Evolutionary conservation across 2,888 invertebrate species (phyloP).

Genomic region (Ametastegia equiseti): DNA sequence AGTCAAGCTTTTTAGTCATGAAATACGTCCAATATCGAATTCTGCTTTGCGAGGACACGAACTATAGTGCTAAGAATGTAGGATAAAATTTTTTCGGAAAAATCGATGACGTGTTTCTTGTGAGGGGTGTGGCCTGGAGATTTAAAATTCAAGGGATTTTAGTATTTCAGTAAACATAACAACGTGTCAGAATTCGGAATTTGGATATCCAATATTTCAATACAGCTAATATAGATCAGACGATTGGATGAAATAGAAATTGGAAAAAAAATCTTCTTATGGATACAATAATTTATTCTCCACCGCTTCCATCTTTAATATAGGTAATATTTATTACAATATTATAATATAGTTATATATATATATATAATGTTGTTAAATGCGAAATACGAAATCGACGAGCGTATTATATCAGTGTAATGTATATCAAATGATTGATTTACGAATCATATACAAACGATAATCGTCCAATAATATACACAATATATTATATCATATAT

Average conservation of each 20-base stretch:
- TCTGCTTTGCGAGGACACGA: no score
- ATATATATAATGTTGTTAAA: constrained; percentile 58
- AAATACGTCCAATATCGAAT: no score
- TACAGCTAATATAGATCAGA: no score
- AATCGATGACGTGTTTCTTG: no score
- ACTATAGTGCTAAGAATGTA: no score
- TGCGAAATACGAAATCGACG: constrained; percentile 68
- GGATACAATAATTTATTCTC: constrained; percentile 68
- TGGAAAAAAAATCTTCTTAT: not conserved
- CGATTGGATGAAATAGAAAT: not conserved
- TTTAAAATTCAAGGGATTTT: no score
- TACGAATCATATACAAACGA: constrained; percentile 56
- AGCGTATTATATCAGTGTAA: not conserved
- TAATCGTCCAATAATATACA: constrained; percentile 61
- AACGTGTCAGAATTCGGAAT: no score
- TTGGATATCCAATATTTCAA: no score
- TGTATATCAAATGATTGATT: constrained; percentile 50
- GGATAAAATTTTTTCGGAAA: no score
- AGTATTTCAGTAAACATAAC: no score
- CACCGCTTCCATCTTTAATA: constrained; percentile 64
- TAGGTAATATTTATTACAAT: constrained; percentile 63
- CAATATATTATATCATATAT: constrained; percentile 49
- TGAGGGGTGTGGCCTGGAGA: no score
- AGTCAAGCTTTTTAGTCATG: no score
- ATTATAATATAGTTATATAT: constrained; percentile 58